These are phyloP conservation scores for Drosophila subquinaria DNA, from an alignment of 2,888 invertebrate species.

Conservation along the genomic window DNA sequence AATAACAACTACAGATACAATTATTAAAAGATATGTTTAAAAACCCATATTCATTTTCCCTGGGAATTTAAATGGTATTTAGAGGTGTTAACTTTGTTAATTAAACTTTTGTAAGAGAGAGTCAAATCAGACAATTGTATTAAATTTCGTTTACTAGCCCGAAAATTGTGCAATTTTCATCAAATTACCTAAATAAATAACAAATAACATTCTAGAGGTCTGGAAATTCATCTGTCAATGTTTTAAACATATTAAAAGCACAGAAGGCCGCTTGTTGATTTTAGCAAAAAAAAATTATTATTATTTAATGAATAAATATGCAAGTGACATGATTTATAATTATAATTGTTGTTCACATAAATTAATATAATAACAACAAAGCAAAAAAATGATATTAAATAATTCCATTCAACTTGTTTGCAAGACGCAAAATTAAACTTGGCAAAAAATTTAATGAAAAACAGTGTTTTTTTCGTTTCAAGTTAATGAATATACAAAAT, in stretches of 20 bases:
- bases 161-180: background rate
- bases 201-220: background rate
- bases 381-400: background rate
- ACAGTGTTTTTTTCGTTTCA: background rate
- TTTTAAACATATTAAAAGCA: background rate
- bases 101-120: no score
- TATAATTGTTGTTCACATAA: slow-evolving; percentile 7
- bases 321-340: slow-evolving; percentile 22
- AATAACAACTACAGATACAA: no score
- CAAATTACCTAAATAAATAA: slow-evolving; percentile 5
- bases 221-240: background rate
- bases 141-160: no score
- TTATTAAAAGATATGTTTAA: no score
- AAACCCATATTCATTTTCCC: no score
- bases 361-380: background rate
- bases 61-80: no score
- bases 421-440: background rate
- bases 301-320: slow-evolving; percentile 12
- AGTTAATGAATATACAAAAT: background rate
- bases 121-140: no score
- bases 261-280: background rate
- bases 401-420: slow-evolving; percentile 2
- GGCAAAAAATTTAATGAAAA: background rate
- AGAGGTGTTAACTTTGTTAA: no score
- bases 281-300: background rate